Evolutionary conservation across 1,140 invertebrate species (phyloP).

Genomic region (Laodelphax striatellus): DNA sequence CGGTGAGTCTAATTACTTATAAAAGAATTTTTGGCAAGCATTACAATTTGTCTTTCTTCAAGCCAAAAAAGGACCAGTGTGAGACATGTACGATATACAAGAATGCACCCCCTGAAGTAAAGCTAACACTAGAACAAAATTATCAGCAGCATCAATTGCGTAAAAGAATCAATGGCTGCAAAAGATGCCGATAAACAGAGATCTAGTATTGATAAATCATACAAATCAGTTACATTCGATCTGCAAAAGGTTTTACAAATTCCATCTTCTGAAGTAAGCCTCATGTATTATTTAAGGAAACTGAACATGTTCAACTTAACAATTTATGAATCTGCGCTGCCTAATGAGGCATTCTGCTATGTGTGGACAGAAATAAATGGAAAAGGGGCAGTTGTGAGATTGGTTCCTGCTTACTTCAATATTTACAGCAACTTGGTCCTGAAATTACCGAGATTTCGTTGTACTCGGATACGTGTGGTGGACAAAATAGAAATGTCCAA

Average conservation of each 20-base stretch:
- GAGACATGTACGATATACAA: too few species aligned
- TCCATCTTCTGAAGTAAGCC: conserved; percentile 19
- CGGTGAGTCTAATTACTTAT: too few species aligned
- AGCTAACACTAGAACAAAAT: too few species aligned
- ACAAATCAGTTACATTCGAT: conserved; percentile 20
- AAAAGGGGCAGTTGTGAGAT: conserved; percentile 12
- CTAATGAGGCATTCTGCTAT: conserved; percentile 11
- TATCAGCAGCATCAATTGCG: too few species aligned
- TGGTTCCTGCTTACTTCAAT: too few species aligned
- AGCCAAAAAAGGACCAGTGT: too few species aligned
- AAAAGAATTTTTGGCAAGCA: too few species aligned
- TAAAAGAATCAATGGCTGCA: too few species aligned
- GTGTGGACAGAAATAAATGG: conserved; percentile 12
- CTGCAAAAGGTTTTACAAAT: conserved; percentile 22
- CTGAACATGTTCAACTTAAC: conserved; percentile 6
- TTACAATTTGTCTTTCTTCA: too few species aligned
- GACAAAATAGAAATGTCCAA: conserved; percentile 14
- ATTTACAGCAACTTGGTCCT: conserved; percentile 4
- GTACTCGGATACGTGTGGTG: conserved; percentile 16
- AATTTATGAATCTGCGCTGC: conserved; percentile 3
- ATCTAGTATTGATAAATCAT: too few species aligned
- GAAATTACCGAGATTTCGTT: conserved; percentile 7
- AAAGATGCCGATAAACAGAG: too few species aligned
- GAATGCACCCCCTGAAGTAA: too few species aligned
- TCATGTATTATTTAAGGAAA: conserved; percentile 20